Evolutionary conservation across 2,797 vertebrate species (phyloP).

Genomic region (Eulemur albifrons): DNA sequence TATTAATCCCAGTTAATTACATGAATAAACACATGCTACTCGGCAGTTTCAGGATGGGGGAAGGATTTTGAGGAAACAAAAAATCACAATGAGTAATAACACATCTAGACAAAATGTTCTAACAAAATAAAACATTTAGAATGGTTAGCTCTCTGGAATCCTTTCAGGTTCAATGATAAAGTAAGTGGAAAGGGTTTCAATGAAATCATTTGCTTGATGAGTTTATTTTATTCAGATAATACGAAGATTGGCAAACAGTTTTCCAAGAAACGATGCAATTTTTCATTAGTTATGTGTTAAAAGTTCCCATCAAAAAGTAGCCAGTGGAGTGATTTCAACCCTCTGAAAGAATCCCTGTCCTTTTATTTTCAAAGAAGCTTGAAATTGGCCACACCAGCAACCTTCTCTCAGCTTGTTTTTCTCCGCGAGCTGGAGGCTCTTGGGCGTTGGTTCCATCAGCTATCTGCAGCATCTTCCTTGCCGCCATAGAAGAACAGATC

Average conservation of each 20-base stretch:
- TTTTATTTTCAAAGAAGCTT: conserved; percentile 28
- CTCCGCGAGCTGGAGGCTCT: background rate
- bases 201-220: background rate
- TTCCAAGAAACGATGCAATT: conserved; percentile 40
- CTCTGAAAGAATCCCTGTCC: background rate
- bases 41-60: background rate
- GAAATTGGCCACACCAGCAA: background rate
- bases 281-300: background rate
- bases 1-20: conserved; percentile 8
- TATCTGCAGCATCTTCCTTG: conserved; percentile 68
- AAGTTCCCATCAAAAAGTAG: conserved; percentile 51
- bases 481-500: conserved; percentile 42
- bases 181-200: background rate
- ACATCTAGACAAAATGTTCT: conserved; percentile 20
- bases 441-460: conserved; percentile 83
- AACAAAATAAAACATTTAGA: conserved; percentile 39
- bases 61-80: conserved; percentile 46
- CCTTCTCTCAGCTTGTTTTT: conserved; percentile 68
- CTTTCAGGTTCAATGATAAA: conserved; percentile 25
- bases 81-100: background rate
- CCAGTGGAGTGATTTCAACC: background rate
- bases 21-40: background rate
- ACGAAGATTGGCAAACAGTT: background rate
- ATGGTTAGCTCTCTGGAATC: background rate
- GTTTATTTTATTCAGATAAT: background rate